phyloP scores from a whole-genome alignment of 2,888 invertebrate species.

The Omphaloscelis lunosa region DNA sequence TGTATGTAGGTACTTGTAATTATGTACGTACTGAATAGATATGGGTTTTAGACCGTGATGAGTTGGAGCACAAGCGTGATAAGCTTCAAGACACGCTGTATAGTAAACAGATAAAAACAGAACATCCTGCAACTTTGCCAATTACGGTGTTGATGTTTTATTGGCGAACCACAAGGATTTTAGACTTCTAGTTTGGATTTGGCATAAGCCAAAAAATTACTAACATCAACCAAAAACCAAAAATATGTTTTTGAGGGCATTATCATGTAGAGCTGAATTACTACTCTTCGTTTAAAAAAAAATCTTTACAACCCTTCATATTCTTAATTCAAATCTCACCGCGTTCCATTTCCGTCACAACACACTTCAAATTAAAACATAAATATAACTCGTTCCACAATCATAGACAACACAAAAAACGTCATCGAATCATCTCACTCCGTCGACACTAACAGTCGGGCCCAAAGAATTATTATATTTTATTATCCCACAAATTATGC shows the following conservation, averaged over 20 bases:
- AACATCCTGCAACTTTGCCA: not conserved
- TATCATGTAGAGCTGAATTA: no score
- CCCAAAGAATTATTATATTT: conserved; percentile 84
- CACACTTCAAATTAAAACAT: conserved; percentile 69
- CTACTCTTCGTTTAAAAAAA: not conserved
- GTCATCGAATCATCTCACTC: conserved; percentile 68
- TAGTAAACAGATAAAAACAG: conserved; percentile 11
- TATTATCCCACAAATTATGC: conserved; percentile 88
- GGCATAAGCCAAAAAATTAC: no score
- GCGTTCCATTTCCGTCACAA: conserved; percentile 59
- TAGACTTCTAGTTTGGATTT: not conserved
- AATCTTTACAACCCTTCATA: conserved; percentile 28
- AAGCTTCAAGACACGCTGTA: conserved; percentile 42
- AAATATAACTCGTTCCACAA: conserved; percentile 67
- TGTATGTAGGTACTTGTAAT: conserved; percentile 60
- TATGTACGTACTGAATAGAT: conserved; percentile 58
- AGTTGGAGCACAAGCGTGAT: conserved; percentile 31
- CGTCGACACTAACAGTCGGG: conserved; percentile 73
- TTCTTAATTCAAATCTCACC: conserved; percentile 55
- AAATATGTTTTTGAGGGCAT: no score
- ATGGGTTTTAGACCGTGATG: conserved; percentile 64
- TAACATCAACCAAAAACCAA: not conserved
- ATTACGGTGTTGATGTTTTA: not conserved
- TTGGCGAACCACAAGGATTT: not conserved
- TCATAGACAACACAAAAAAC: conserved; percentile 66